Evolutionary conservation across 1,140 invertebrate genomes (phyloP), one percentile per base, ranked within the genome.

Genomic region (Pentalonia nigronervosa): DNA sequence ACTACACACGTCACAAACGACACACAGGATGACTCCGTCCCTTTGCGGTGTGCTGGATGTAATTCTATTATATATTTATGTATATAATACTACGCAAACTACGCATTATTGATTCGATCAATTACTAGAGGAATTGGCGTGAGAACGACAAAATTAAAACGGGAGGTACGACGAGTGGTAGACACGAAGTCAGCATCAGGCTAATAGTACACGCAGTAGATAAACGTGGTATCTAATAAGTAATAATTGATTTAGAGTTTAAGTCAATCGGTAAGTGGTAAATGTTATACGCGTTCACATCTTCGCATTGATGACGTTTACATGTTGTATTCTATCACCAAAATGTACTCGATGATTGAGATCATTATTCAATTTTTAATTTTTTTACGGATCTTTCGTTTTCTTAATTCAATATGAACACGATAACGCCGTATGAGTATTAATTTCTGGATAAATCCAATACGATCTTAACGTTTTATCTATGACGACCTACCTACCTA

Each of bases 71-170:
- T 36, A 34, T 83, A 83, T 83, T 83, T 7, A 87, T 67, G 30
- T 48, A 20, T 34, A 30, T 48, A 50, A 14, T 86, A 25, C 47
- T 88, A 47, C 84, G 45, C 41, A 30, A 50, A 48, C 47, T 88
- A 20, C 20, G 25, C 21, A 34, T 34, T 88, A 90, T 90, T 90
- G 89, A 90, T 90, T 90, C 89, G 53, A 90, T 67, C 36, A 90
- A 90, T 90, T 67, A 67, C 53, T 90, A 41, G 11, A 45, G 14
- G 34, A 67, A 90, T 90, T 90, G 89, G 1, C 89, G 89, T 90
- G 89, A 25, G 89, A 90, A 90, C 53, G 17, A 60, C 53, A n/a
- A 34, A 45, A 90, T 67, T 30, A n/a, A 25, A 56, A 89, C 34
- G 48, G 48, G 53, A 90, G 34, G 88, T 60, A 56, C 48, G 11